Evolutionary conservation across 2,797 vertebrate genomes (phyloP).

Genomic region (Malacoctenus gilli): DNA sequence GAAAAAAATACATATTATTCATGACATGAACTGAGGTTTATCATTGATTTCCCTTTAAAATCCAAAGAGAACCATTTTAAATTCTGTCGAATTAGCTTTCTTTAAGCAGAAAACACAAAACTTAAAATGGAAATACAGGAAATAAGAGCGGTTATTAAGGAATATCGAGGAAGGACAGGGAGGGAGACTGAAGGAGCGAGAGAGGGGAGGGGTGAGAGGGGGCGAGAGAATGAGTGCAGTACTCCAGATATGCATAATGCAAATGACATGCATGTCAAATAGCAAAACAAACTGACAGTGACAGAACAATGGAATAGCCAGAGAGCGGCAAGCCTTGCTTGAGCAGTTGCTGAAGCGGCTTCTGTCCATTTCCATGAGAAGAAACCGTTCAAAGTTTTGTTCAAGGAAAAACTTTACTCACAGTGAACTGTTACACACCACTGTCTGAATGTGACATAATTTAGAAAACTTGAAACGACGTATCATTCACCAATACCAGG

Average conservation of each 20-base stretch:
- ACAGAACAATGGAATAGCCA: conserved; percentile 77
- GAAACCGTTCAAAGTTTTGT: conserved; percentile 44
- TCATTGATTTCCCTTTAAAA: conserved; percentile 22
- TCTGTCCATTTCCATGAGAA: conserved; percentile 48
- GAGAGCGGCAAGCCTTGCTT: conserved; percentile 60
- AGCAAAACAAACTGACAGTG: conserved; percentile 79
- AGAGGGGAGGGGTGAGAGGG: conserved; percentile 6
- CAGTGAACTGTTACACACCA: conserved; percentile 44
- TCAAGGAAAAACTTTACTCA: conserved; percentile 54
- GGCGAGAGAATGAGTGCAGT: conserved; percentile 28
- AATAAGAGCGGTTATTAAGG: conserved; percentile 54
- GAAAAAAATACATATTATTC: conserved; percentile 5
- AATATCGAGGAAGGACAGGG: conserved; percentile 26
- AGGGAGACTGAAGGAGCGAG: not conserved
- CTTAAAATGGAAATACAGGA: conserved; percentile 41
- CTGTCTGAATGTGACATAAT: conserved; percentile 50
- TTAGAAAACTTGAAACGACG: conserved; percentile 48
- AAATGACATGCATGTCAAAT: conserved; percentile 81
- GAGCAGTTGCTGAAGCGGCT: conserved; percentile 38
- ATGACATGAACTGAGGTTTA: conserved; percentile 3
- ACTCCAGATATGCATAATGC: conserved; percentile 79
- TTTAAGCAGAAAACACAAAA: conserved; percentile 47
- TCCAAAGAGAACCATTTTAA: conserved; percentile 8
- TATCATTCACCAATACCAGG: conserved; percentile 30
- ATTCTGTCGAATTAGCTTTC: conserved; percentile 6